phyloP scores from a whole-genome alignment of 2,113 vertebrate genomes.

The Panthera tigris region DNA sequence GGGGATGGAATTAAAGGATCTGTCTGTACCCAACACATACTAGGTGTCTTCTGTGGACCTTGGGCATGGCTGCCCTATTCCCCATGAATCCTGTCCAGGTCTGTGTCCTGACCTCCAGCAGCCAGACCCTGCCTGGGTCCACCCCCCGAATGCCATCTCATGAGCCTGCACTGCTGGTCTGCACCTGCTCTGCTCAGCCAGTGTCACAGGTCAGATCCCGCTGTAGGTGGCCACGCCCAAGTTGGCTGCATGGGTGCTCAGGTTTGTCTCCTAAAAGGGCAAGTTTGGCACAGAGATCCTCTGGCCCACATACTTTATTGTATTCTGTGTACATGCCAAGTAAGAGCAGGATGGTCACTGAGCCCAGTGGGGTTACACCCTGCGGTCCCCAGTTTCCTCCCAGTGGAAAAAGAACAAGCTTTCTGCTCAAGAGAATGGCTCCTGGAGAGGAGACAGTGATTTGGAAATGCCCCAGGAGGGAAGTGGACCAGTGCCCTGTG shows the following conservation, averaged over 20 bases:
- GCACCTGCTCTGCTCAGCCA: not conserved
- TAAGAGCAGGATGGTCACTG: not conserved
- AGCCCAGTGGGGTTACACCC: not conserved
- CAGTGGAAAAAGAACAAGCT: not conserved
- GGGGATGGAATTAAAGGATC: not conserved
- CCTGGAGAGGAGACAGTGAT: not conserved
- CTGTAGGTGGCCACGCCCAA: fast-evolving
- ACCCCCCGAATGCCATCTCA: not conserved
- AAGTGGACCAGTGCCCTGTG: not conserved
- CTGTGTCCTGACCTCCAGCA: not conserved
- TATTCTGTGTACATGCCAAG: not conserved
- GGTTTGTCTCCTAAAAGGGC: not conserved
- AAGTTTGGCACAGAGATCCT: not conserved
- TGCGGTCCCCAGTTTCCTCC: not conserved
- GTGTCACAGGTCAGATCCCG: not conserved
- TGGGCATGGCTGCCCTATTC: not conserved
- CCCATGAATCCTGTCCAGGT: not conserved
- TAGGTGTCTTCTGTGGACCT: not conserved
- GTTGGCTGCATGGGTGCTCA: not conserved
- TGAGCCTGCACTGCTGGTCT: not conserved
- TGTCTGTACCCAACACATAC: not conserved
- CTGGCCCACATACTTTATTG: not conserved
- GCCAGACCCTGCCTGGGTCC: not conserved
- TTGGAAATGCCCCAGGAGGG: not conserved
- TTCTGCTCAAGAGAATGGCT: not conserved